Evolutionary conservation across 2,113 vertebrate species (phyloP).

Genomic region (Tapirus terrestris): DNA sequence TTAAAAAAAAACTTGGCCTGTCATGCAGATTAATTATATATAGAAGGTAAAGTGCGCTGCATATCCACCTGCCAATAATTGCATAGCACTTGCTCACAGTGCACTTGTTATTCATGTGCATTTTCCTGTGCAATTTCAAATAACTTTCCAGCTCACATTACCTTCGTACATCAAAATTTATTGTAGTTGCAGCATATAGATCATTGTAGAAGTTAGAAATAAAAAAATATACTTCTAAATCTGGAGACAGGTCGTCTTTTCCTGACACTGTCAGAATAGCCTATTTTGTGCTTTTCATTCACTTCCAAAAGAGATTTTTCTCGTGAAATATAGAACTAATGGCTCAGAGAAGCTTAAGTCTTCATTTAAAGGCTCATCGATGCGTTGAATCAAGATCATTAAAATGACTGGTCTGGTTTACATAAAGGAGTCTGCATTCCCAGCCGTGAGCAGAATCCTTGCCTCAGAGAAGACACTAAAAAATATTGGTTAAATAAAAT

Average conservation of each 20-base stretch:
- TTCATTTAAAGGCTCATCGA: not conserved
- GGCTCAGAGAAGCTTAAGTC: not conserved
- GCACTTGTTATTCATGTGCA: not conserved
- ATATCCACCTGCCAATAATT: constrained; percentile 21
- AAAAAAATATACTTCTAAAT: not conserved
- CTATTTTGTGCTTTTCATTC: constrained; percentile 35
- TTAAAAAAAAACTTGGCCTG: not conserved
- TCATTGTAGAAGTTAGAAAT: not conserved
- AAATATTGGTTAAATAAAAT: not conserved
- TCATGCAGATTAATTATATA: not conserved
- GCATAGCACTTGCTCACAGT: not conserved
- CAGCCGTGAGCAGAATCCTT: not conserved
- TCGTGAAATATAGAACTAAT: not conserved
- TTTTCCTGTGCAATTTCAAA: constrained; percentile 47
- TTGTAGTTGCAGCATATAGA: not conserved
- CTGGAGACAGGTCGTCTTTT: not conserved
- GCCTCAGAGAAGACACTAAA: not conserved
- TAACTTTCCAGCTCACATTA: constrained; percentile 34
- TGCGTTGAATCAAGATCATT: not conserved
- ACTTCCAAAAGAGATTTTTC: constrained; percentile 22
- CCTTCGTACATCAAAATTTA: not conserved
- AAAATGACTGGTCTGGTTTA: not conserved
- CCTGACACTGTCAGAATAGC: not conserved
- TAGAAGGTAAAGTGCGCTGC: not conserved
- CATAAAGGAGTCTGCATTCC: not conserved